Percentiles rank a stretch among this genome's conserved stretches.
These are phyloP conservation scores for Drosophila tristis DNA, from an alignment of 1,140 invertebrate species.

Conservation along the genomic window DNA sequence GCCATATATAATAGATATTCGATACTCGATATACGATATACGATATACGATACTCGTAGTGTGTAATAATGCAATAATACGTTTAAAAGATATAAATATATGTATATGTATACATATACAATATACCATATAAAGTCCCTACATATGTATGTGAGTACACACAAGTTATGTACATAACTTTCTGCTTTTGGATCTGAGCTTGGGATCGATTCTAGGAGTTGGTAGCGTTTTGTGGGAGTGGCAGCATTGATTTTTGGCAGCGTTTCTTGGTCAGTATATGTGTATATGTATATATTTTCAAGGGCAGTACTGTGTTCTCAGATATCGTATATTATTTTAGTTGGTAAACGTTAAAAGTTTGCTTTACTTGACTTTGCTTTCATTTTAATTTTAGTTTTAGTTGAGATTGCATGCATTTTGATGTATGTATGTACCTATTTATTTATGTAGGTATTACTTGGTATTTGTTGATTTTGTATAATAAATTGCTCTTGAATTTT, in stretches of 20 bases:
- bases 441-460: slow-evolving; percentile 25
- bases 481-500: slow-evolving; percentile 80
- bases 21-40: slow-evolving; percentile 69
- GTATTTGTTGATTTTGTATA: slow-evolving; percentile 58
- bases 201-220: slow-evolving; percentile 29
- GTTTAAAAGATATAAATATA: slow-evolving; percentile 47
- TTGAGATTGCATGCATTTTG: slow-evolving; percentile 65
- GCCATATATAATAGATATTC: slow-evolving; percentile 67
- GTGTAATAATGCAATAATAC: slow-evolving; percentile 79
- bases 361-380: slow-evolving; percentile 16
- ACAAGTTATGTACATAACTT: slow-evolving; percentile 11
- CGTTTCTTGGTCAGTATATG: slow-evolving; percentile 54
- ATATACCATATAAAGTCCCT: slow-evolving; percentile 31
- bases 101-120: slow-evolving; percentile 16
- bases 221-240: slow-evolving; percentile 30
- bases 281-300: slow-evolving; percentile 37
- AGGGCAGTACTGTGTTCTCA: slow-evolving; percentile 15
- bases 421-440: slow-evolving; percentile 39
- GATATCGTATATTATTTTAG: slow-evolving; percentile 24
- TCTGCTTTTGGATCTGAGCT: slow-evolving; percentile 34
- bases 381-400: slow-evolving; percentile 27
- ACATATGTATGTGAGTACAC: slow-evolving; percentile 18
- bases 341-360: slow-evolving; percentile 59
- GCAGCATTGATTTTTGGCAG: slow-evolving; percentile 73
- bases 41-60: slow-evolving; percentile 67